Evolutionary conservation across 2,888 invertebrate genomes (phyloP), one percentile per base, ranked within the genome.

Genomic region (Ligdia adustata): DNA sequence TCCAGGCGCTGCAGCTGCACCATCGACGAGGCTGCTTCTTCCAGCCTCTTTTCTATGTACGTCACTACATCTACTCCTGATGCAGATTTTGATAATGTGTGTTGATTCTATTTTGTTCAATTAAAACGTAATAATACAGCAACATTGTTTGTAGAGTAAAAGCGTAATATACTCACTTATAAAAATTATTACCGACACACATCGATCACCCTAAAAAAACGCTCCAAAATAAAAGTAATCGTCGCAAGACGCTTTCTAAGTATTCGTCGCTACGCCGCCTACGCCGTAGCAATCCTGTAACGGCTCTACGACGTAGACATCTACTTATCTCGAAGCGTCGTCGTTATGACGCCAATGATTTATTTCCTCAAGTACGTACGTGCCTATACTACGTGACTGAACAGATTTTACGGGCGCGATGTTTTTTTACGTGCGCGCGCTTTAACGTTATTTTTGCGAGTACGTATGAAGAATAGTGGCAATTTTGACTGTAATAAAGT

Each of bases 241-340:
- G 38, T 18, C 31, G 29, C 31, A 22, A 31, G 9, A 14, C 20
- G 13, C 39, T 42, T 40, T 50, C 55, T 9, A 26, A 18, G 32
- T 13, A 13, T 27, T 16, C 18, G 26, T 34, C 42, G 9, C 34
- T 43, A 35, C 42, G 33, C 28, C 45, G 35, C 39, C 47, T 47
- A 47, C 47, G 47, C 28, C 57, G 52, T 55, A 56, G 55, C 50
- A 11, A 58, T 39, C 37, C 57, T n/a, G 53, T 53, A 55, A 49
- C 38, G 28, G 24, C 47, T 44, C 46, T 55, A 51, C 55, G 45
- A 37, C 59, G 59, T 59, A 22, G 61, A 51, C 57, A 49, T 56
- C 45, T 57, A 54, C 51, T 55, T 57, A 57, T 22, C 22, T 6
- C 22, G 22, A 4, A 22, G 22, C 4, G 3, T 31, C 38, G 37